Evolutionary conservation across 92 coral and sea anemone species (phyloP).

Genomic region (Blastomussa wellsi): DNA sequence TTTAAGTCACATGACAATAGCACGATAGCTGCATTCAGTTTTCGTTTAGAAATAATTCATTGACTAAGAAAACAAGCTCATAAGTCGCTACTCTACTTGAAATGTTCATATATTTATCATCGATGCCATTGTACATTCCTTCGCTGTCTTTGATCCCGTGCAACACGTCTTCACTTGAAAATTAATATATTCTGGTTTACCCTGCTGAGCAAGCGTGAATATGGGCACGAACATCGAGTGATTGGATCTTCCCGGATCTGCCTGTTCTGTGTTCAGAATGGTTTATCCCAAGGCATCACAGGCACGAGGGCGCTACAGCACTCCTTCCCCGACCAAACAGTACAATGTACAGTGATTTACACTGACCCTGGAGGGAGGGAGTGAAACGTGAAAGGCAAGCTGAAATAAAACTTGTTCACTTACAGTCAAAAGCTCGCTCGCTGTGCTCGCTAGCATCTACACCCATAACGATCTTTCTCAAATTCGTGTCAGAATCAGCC

Average conservation of each 20-base stretch:
- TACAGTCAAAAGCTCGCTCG: constrained; percentile 66
- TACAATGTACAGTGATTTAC: not conserved
- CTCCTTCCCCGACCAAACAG: not conserved
- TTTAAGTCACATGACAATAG: no score
- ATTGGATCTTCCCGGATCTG: not conserved
- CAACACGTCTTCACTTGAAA: not conserved
- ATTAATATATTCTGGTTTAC: not conserved
- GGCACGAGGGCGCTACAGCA: not conserved
- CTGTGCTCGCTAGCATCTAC: constrained; percentile 76
- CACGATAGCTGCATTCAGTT: not conserved
- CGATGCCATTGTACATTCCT: not conserved
- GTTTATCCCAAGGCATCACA: not conserved
- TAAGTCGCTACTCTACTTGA: not conserved
- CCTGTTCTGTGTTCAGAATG: not conserved
- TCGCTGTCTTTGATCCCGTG: not conserved
- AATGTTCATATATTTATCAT: not conserved
- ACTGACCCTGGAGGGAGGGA: not conserved
- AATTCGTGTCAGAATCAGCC: not conserved
- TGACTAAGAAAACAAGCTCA: not conserved
- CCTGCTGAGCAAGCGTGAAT: not conserved
- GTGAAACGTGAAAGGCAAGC: not conserved
- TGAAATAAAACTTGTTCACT: constrained; percentile 19
- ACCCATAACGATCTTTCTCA: constrained; percentile 14
- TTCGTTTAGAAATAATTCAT: not conserved
- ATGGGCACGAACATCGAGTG: not conserved